Base-by-base conservation (phyloP, 1,140 invertebrate genomes). In the Bombyx mandarina region DNA sequence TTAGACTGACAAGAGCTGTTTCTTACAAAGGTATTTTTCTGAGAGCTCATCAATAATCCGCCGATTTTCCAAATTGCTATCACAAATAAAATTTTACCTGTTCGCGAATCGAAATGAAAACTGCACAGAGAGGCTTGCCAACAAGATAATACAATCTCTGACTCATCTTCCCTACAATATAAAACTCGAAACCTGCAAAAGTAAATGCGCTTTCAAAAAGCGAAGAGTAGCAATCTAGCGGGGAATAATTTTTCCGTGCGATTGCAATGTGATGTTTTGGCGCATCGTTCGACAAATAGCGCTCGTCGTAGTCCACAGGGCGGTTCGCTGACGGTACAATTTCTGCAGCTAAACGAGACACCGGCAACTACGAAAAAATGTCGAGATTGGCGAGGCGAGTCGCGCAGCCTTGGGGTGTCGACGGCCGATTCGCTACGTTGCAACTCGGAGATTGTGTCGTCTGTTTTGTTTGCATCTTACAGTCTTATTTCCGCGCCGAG, bases 241-340 rank as follows among this genome's bases (percentile, higher is more conserved):
- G 60, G 62, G 71, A 80, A 82, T 80, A 77, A 79, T 82, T 84
- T 81, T 84, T 84, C 78, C 75, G 76, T 76, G 66, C 78, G 77
- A 86, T 86, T 81, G 75, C 79, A 68, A 78, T 79, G 78, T 72
- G 73, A 82, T 86, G 82, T 83, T 86, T 84, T 79, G 83, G 82
- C 79, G 81, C 79, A 85, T 75, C 77, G 81, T 79, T 84, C 79
- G 78, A 80, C 80, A 83, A 86, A 85, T 81, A 83, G 79, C 75
- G 71, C 67, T 65, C 74, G 71, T 77, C 70, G 81, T 69, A 77
- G 75, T 77, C 73, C 71, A 77, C 76, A 83, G 73, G 74, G 78
- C 75, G 76, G 69, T 71, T 55, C 64, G 81, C 82, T 82, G 78
- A 83, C 75, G 75, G 58, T 71, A 74, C 82, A 78, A 80, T 87